Percentiles rank a stretch among this genome's conserved stretches.
Evolutionary conservation across 2,888 invertebrate species (phyloP).

Genomic region (Cosmopolites sordidus): DNA sequence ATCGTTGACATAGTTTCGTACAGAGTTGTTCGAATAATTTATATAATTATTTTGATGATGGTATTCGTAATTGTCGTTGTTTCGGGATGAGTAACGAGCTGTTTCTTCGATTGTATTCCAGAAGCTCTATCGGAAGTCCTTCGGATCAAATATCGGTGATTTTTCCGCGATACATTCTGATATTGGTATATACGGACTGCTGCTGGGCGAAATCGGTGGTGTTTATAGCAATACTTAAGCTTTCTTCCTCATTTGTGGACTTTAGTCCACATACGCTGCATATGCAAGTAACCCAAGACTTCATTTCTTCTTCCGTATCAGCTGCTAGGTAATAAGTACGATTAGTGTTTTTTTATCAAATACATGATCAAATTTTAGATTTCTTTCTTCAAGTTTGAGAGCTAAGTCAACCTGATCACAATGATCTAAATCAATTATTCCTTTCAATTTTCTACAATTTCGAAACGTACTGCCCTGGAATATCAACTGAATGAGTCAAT

Average conservation of each 20-base stretch:
- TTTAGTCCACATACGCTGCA: slow-evolving; percentile 88
- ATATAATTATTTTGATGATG: slow-evolving; percentile 35
- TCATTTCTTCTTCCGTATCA: slow-evolving; percentile 88
- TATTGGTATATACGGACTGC: slow-evolving; percentile 87
- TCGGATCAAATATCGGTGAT: slow-evolving; percentile 24
- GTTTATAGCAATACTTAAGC: slow-evolving; percentile 43
- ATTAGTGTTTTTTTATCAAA: slow-evolving; percentile 85
- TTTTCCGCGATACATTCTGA: slow-evolving; percentile 88
- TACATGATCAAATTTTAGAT: slow-evolving; percentile 77
- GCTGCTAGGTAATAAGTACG: slow-evolving; percentile 90
- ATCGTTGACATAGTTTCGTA: slow-evolving; percentile 43
- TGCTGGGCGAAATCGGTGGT: slow-evolving; percentile 62
- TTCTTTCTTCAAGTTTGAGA: slow-evolving; percentile 74
- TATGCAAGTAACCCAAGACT: slow-evolving; percentile 90
- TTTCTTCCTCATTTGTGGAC: slow-evolving; percentile 53
- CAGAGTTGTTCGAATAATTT: slow-evolving; percentile 31
- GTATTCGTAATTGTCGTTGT: slow-evolving; percentile 28
- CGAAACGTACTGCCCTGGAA: slow-evolving; percentile 91
- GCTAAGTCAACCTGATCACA: slow-evolving; percentile 94
- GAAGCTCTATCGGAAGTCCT: slow-evolving; percentile 41
- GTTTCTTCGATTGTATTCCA: slow-evolving; percentile 38
- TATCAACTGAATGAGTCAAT: slow-evolving; percentile 82
- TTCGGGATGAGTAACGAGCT: slow-evolving; percentile 16
- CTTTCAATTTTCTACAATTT: slow-evolving; percentile 79
- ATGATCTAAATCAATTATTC: slow-evolving; percentile 88